Conservation (phyloP, 1,140 invertebrate genomes). For the Drosophila equinoxialis region DNA sequence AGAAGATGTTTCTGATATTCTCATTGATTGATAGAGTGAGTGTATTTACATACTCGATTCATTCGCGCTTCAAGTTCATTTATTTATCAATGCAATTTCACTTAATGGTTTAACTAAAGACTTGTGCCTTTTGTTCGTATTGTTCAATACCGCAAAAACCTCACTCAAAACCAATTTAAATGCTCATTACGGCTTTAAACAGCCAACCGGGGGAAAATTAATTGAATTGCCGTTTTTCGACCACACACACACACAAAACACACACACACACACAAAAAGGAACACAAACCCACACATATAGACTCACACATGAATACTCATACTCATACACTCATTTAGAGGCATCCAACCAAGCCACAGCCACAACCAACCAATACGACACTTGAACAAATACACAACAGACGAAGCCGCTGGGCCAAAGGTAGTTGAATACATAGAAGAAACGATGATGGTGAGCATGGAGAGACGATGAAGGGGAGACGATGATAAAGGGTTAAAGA, state of each 20-base stretch:
- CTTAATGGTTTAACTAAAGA: conserved; percentile 43
- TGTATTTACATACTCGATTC: conserved; percentile 16
- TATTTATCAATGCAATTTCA: conserved; percentile 63
- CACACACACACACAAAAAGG: conserved; percentile 12
- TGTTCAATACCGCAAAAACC: conserved; percentile 62
- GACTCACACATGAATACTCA: conserved; percentile 7
- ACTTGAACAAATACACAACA: conserved; percentile 72
- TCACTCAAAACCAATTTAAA: conserved; percentile 79
- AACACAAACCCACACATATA: background rate
- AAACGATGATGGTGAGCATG: background rate
- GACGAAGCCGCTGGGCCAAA: conserved; percentile 16
- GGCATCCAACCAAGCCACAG: conserved; percentile 67
- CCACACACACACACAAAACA: conserved; percentile 42
- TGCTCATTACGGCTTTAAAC: conserved; percentile 79
- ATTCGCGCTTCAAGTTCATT: conserved; percentile 24
- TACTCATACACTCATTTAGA: conserved; percentile 31
- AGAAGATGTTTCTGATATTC: too few species aligned
- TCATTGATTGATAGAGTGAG: background rate
- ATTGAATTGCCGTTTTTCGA: conserved; percentile 80
- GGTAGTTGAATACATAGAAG: conserved; percentile 1
- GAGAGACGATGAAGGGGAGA: background rate
- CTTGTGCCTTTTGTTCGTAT: conserved; percentile 66
- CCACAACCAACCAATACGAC: conserved; percentile 79
- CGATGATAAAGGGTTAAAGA: conserved; percentile 10
- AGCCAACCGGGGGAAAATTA: conserved; percentile 67